A percentile compares a stretch with the other conserved stretches of the same genome.
phyloP scores from a whole-genome alignment of 2,113 vertebrate species.

The Sprattus sprattus region DNA sequence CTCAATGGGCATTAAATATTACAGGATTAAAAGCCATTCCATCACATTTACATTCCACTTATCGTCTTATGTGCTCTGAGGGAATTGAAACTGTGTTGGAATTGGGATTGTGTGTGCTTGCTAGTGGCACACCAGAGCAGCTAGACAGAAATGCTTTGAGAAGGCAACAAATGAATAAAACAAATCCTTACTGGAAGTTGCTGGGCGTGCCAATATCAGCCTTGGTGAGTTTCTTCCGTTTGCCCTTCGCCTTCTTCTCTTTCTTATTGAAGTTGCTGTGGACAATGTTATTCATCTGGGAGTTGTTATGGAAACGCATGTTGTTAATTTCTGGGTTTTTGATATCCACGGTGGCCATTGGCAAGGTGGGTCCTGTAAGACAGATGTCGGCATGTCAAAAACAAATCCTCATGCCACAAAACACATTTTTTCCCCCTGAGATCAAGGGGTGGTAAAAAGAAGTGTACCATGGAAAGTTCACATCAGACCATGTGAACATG shows the following conservation, averaged over 20 bases:
- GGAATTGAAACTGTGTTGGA: not conserved
- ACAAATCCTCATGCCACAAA: not conserved
- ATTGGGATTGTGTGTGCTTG: not conserved
- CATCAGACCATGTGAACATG: not conserved
- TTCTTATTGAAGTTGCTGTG: slow-evolving; percentile 87
- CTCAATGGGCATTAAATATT: not conserved
- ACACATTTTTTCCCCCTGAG: not conserved
- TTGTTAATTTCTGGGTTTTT: slow-evolving; percentile 96
- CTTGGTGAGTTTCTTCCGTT: slow-evolving; percentile 91
- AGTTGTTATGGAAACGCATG: slow-evolving; percentile 75
- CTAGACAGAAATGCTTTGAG: slow-evolving; percentile 1
- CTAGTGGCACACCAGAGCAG: not conserved
- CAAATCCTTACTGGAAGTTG: slow-evolving; percentile 90
- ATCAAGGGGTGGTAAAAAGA: not conserved
- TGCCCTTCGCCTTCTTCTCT: slow-evolving; percentile 89
- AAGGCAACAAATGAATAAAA: not conserved
- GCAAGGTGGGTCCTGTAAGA: slow-evolving; percentile 81
- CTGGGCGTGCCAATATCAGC: slow-evolving; percentile 97
- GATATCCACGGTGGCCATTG: slow-evolving; percentile 96
- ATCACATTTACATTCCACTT: not conserved
- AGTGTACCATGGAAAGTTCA: not conserved
- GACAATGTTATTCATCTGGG: slow-evolving; percentile 87
- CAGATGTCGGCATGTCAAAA: too few species aligned
- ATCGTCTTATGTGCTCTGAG: not conserved
- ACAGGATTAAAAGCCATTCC: not conserved